Percentiles rank a stretch among this genome's conserved stretches.
Evolutionary conservation across 2,113 vertebrate genomes (phyloP).

Genomic region (Amphiprion percula): DNA sequence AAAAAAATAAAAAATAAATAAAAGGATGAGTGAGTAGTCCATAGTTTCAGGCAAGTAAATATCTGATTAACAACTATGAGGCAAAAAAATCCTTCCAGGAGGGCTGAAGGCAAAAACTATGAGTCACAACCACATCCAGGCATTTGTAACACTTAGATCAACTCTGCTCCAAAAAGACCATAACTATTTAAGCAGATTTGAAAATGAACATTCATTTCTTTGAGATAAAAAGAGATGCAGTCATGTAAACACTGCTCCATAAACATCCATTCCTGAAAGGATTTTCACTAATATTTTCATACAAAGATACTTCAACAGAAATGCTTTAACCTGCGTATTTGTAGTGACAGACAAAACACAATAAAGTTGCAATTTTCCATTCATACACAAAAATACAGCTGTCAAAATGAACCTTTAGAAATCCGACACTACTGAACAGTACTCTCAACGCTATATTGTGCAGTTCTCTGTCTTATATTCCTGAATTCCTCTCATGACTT

Average conservation of each 20-base stretch:
- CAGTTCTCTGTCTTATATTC: neutral
- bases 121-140: conserved; percentile 9
- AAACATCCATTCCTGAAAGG: no score
- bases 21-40: conserved; percentile 23
- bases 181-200: neutral
- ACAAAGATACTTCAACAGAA: conserved; percentile 1
- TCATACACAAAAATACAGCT: neutral
- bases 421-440: neutral
- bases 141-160: neutral
- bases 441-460: neutral
- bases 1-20: neutral
- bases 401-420: no score
- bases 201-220: neutral
- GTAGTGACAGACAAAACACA: neutral
- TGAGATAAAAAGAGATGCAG: neutral
- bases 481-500: neutral
- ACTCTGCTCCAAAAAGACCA: neutral
- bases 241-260: neutral
- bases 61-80: conserved; percentile 33
- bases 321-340: neutral
- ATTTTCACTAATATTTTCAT: neutral
- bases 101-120: conserved; percentile 1
- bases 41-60: conserved; percentile 1
- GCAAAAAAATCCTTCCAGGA: conserved; percentile 12
- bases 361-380: neutral